phyloP scores from a whole-genome alignment of 2,888 invertebrate species.

The Rhogogaster chlorosoma region DNA sequence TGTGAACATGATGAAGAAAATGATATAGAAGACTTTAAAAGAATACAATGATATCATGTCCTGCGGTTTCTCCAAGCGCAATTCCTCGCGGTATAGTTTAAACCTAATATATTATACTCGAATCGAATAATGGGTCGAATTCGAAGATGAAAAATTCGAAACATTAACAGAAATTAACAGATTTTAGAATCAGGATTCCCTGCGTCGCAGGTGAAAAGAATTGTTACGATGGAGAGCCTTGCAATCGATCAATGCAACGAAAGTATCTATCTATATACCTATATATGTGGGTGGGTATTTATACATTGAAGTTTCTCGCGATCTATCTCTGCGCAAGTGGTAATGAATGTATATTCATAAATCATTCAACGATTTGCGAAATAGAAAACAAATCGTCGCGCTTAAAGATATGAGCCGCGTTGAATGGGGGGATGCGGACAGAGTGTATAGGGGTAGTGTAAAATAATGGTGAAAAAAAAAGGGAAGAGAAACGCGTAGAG shows the following conservation, averaged over 20 bases:
- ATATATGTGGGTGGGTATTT: background rate
- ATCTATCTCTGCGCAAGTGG: background rate
- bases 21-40: background rate
- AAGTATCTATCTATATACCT: background rate
- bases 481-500: background rate
- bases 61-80: background rate
- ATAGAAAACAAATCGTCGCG: background rate
- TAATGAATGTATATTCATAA: background rate
- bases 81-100: background rate
- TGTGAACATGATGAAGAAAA: background rate
- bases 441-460: background rate
- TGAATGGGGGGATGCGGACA: background rate
- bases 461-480: background rate
- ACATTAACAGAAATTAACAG: background rate
- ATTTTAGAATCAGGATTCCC: background rate
- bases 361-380: background rate
- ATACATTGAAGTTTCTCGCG: background rate
- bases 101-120: background rate
- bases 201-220: background rate
- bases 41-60: background rate
- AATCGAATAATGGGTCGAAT: background rate
- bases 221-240: background rate
- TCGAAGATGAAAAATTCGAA: background rate
- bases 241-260: conserved; percentile 20
- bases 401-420: background rate